These are phyloP conservation scores for Bombus superbus DNA, from an alignment of 1,140 invertebrate genomes.

Conservation along the genomic window DNA sequence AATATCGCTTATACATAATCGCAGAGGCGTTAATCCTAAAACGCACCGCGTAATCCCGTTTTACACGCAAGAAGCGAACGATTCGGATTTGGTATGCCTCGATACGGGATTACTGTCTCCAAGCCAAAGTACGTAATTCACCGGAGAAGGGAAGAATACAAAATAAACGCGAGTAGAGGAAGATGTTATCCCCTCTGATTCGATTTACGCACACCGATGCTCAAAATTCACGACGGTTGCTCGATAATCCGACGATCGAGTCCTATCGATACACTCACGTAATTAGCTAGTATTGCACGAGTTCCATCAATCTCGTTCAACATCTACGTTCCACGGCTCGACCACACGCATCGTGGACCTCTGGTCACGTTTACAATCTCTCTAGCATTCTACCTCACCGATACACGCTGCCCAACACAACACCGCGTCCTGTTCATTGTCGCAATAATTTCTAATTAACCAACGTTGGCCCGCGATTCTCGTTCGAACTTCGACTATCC, in stretches of 20 bases:
- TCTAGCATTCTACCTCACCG: neutral
- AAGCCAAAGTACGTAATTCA: neutral
- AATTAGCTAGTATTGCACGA: neutral
- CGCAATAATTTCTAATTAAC: neutral
- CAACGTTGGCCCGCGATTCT: neutral
- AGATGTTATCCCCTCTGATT: neutral
- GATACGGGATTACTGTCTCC: too few species aligned
- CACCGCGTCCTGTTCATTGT: neutral
- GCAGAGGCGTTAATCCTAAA: too few species aligned
- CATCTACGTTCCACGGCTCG: neutral
- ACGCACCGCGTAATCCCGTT: too few species aligned
- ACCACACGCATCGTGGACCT: neutral
- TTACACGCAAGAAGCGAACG: too few species aligned
- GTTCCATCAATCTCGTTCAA: neutral
- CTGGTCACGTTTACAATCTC: neutral
- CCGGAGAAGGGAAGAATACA: too few species aligned
- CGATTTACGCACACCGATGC: neutral
- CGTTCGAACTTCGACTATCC: too few species aligned
- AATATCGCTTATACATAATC: too few species aligned
- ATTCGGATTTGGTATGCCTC: too few species aligned
- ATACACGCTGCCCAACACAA: neutral
- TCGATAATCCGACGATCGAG: neutral
- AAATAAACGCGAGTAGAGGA: neutral
- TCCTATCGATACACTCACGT: too few species aligned
- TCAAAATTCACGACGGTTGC: neutral